A percentile compares a stretch with the other conserved stretches of the same genome.
phyloP scores from a whole-genome alignment of 2,888 invertebrate species.

The Acleris laterana region DNA sequence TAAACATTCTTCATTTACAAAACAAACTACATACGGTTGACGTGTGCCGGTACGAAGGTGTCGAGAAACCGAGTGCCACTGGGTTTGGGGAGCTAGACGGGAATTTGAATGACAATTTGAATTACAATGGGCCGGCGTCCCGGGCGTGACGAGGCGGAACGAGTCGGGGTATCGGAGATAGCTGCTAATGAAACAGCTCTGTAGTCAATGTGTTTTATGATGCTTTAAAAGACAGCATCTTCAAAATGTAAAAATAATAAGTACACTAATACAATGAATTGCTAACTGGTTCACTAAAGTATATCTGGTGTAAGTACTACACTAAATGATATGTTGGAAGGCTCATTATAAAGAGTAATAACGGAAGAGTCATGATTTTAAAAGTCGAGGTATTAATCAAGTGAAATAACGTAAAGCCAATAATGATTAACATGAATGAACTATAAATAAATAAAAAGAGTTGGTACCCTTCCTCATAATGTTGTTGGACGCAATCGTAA shows the following conservation, averaged over 20 bases:
- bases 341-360: too few relatives aligned
- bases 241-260: too few relatives aligned
- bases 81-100: constrained; percentile 62
- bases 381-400: too few relatives aligned
- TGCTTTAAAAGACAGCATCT: too few relatives aligned
- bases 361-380: too few relatives aligned
- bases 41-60: constrained; percentile 61
- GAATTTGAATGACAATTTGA: constrained; percentile 79
- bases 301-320: too few relatives aligned
- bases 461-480: background rate
- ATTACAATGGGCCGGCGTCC: constrained; percentile 77
- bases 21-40: constrained; percentile 33
- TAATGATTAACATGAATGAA: constrained; percentile 39
- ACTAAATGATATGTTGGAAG: too few relatives aligned
- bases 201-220: too few relatives aligned
- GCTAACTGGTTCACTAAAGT: too few relatives aligned
- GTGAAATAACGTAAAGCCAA: too few relatives aligned
- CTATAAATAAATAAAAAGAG: background rate
- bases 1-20: constrained; percentile 20
- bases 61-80: constrained; percentile 77
- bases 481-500: background rate
- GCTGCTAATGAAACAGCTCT: constrained; percentile 50
- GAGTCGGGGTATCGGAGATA: constrained; percentile 56
- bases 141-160: constrained; percentile 70
- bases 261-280: too few relatives aligned